phyloP scores from a whole-genome alignment of 2,113 vertebrate genomes.

The Alouatta palliata region DNA sequence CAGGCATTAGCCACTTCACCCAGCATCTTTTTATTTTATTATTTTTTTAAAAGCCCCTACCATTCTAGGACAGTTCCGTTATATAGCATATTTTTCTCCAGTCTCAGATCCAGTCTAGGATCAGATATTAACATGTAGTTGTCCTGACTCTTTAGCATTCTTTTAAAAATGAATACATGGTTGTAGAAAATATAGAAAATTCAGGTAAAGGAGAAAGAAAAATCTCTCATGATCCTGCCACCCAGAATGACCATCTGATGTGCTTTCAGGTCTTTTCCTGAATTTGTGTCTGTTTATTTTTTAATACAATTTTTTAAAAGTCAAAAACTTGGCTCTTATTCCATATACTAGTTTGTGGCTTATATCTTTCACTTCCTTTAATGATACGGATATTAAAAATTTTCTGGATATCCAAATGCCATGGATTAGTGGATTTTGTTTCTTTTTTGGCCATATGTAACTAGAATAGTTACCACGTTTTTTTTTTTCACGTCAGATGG shows the following conservation, averaged over 20 bases:
- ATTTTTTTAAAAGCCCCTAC: not conserved
- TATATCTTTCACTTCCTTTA: not conserved
- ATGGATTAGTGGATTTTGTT: not conserved
- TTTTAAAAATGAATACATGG: not conserved
- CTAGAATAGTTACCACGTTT: not conserved
- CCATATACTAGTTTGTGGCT: not conserved
- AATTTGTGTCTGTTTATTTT: not conserved
- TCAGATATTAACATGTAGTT: not conserved
- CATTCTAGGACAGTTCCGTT: not conserved
- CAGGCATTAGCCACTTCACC: no score
- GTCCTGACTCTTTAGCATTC: not conserved
- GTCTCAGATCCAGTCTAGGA: not conserved
- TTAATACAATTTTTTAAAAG: not conserved
- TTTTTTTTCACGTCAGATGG: no score
- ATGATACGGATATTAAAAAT: not conserved
- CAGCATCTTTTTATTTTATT: no score
- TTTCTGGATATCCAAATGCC: not conserved
- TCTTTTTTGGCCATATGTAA: not conserved
- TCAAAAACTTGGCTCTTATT: not conserved
- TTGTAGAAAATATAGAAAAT: not conserved
- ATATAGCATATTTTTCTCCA: not conserved
- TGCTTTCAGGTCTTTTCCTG: not conserved
- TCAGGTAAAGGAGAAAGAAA: slow-evolving; percentile 4
- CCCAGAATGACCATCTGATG: not conserved
- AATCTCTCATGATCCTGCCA: not conserved